Base-by-base conservation (phyloP, 1,140 invertebrate species). In the Caerostris extrusa region DNA sequence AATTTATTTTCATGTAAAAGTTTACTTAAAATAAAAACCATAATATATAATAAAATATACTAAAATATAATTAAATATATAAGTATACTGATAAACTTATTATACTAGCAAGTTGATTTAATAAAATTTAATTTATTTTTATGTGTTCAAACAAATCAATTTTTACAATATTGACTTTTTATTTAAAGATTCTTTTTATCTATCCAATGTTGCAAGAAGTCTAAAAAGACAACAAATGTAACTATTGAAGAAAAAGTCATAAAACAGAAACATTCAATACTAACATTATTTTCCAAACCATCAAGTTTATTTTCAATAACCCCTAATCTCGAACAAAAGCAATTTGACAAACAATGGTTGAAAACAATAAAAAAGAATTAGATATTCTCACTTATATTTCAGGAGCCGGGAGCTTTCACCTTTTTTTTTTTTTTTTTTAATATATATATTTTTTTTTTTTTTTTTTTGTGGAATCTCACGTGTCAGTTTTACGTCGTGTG, bases 401-500 rank as follows among this genome's bases (percentile, higher is more conserved):
- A 53, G 10, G 53, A 77, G 4, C 58, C n/a, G 14, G 10, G 12
- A 85, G 19, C 58, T 56, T 7, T 58, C 82, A 85, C n/a, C 82
- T 56, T 83, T 34, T 60, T 34, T 34, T 2, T 34, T 34, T n/a
- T 87, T 19, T 19, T 17, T 87, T 87, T 87, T 14, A 58, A 50
- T 7, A 58, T 61, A 87, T 87, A n/a, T n/a, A n/a, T n/a, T n/a
- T n/a, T n/a, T n/a, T n/a, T n/a, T 64, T 87, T 55, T 34, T 34
- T 34, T 34, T 87, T 87, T 55, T 87, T 12, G 85, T n/a, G 14
- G 34, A 64, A 61, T 58, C 58, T 87, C 85, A 87, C 19, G 19
- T 87, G 85, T 87, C 85, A 87, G 58, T 87, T 87, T 60, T 87
- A 87, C 57, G 56, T 87, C 34, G 58, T 61, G 85, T 7, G 34